A percentile compares a stretch with the other conserved stretches of the same genome.
phyloP scores from a whole-genome alignment of 2,113 vertebrate genomes.

The Trochalopteron elliotii region DNA sequence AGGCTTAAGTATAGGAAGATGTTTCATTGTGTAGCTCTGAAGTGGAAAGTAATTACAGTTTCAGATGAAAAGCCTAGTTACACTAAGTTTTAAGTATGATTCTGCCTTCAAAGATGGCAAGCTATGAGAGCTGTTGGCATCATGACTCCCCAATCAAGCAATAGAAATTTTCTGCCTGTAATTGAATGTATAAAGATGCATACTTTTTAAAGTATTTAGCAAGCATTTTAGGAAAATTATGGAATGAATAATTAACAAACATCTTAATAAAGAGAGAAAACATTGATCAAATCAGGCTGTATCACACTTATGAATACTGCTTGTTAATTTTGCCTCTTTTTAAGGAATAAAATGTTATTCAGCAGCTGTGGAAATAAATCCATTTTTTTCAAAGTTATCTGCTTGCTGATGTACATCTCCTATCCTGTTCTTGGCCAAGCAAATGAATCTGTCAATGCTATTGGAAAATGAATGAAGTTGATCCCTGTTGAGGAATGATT shows the following conservation, averaged over 20 bases:
- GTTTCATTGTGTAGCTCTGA: constrained; percentile 56
- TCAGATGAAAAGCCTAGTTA: constrained; percentile 57
- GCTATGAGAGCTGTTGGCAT: constrained; percentile 24
- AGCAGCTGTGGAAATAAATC: background rate
- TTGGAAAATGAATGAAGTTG: background rate
- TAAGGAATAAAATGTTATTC: background rate
- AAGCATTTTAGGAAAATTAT: constrained; percentile 17
- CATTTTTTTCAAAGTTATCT: background rate
- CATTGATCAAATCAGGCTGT: constrained; percentile 8
- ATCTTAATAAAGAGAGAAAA: constrained; percentile 54
- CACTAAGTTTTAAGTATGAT: constrained; percentile 49
- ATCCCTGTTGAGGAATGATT: background rate
- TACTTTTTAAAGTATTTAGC: constrained; percentile 1
- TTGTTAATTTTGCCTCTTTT: background rate
- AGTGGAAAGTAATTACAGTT: constrained; percentile 65
- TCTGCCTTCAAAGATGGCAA: constrained; percentile 47
- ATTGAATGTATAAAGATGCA: constrained; percentile 15
- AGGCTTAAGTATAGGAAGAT: constrained; percentile 25
- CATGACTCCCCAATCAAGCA: constrained; percentile 31
- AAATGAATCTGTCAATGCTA: background rate
- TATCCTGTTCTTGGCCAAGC: background rate
- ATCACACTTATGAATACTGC: background rate
- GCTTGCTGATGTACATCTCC: background rate
- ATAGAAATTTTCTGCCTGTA: constrained; percentile 18
- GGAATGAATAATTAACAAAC: constrained; percentile 2